phyloP scores from a whole-genome alignment of 2,797 vertebrate species.

The Myotis planiceps region DNA sequence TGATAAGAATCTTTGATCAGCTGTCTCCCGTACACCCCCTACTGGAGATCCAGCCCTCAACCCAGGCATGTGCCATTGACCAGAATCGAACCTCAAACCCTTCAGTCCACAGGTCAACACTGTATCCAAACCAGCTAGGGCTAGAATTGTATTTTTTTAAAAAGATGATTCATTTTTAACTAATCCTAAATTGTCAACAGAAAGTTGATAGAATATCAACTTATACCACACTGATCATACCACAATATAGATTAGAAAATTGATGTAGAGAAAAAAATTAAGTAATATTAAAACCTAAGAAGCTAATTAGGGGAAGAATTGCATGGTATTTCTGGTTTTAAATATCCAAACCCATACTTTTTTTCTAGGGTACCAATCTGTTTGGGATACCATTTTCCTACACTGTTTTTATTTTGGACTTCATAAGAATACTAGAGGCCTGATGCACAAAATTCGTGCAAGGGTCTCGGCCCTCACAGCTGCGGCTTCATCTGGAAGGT shows the following conservation, averaged over 20 bases:
- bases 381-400: background rate
- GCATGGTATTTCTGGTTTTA: background rate
- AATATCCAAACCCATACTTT: background rate
- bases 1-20: too few species aligned
- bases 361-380: background rate
- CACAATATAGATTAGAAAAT: background rate
- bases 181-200: background rate
- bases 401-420: background rate
- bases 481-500: too few species aligned
- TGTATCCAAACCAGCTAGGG: too few species aligned
- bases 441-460: too few species aligned
- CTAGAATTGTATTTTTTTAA: background rate
- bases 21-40: too few species aligned
- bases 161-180: background rate
- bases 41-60: too few species aligned
- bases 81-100: too few species aligned
- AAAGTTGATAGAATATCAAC: background rate
- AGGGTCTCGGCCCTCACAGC: too few species aligned
- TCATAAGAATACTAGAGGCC: background rate
- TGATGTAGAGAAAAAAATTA: conserved; percentile 1
- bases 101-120: too few species aligned
- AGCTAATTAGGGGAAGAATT: background rate
- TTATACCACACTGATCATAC: background rate
- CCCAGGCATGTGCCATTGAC: too few species aligned
- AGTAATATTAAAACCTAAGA: background rate